These are phyloP conservation scores for Amia ocellicauda DNA, from an alignment of 2,113 vertebrate species.

Conservation along the genomic window DNA sequence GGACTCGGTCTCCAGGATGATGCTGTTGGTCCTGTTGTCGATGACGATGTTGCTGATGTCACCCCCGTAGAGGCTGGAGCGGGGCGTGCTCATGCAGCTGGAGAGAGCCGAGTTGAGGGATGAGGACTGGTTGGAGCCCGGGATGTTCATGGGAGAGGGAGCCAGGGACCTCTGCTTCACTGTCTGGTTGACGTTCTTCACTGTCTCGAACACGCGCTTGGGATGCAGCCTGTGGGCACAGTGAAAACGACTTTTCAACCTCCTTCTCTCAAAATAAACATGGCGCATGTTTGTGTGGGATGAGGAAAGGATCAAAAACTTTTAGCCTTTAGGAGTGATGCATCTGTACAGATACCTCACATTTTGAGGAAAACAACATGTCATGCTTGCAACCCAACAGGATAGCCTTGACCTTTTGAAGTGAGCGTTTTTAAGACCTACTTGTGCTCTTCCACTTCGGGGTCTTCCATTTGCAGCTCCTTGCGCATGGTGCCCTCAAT, in stretches of 20 bases:
- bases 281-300: too few relatives aligned
- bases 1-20: constrained; percentile 75
- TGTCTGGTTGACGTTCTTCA: constrained; percentile 88
- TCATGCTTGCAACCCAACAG: too few relatives aligned
- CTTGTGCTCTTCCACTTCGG: constrained; percentile 81
- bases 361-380: too few relatives aligned
- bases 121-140: constrained; percentile 96
- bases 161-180: constrained; percentile 85
- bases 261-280: too few relatives aligned
- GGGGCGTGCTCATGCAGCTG: constrained; percentile 87
- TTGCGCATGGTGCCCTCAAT: constrained; percentile 98
- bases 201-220: constrained; percentile 91
- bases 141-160: constrained; percentile 93
- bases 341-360: too few relatives aligned
- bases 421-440: constrained; percentile 32
- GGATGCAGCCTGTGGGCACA: constrained; percentile 76
- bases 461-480: constrained; percentile 89
- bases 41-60: constrained; percentile 74
- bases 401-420: too few relatives aligned
- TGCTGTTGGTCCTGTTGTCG: constrained; percentile 86
- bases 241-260: too few relatives aligned
- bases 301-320: too few relatives aligned
- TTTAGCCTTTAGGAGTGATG: too few relatives aligned
- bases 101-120: constrained; percentile 84
- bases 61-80: constrained; percentile 83